Conservation (phyloP, 2,797 vertebrate genomes). For the Acanthis flammea region DNA sequence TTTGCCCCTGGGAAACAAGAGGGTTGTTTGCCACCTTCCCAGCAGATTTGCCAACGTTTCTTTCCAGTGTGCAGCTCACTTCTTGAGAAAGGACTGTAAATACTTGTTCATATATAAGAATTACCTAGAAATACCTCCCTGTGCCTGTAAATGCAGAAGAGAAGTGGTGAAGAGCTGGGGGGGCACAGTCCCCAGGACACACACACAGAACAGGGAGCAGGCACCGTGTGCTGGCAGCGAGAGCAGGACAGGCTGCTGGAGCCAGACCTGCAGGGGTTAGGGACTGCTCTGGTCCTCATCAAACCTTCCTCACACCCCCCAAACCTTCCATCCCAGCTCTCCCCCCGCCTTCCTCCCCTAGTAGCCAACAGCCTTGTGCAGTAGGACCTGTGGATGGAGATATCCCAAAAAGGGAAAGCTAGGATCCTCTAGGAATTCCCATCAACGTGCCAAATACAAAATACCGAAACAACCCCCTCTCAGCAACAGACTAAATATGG, state of each 20-base stretch:
- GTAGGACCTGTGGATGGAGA: constrained; percentile 68
- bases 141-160: constrained; percentile 62
- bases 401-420: constrained; percentile 82
- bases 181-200: not conserved
- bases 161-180: not conserved
- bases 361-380: constrained; percentile 49
- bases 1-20: not conserved
- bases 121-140: not conserved
- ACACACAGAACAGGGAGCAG: not conserved
- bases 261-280: not conserved
- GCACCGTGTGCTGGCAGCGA: not conserved
- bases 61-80: not conserved
- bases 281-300: constrained; percentile 74
- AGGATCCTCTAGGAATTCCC: constrained; percentile 90
- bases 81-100: constrained; percentile 16
- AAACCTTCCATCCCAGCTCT: not conserved
- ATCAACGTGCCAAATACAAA: constrained; percentile 83
- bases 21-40: not conserved
- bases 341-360: not conserved
- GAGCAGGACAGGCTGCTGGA: not conserved
- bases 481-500: constrained; percentile 97
- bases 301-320: constrained; percentile 6
- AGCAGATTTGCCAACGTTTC: not conserved
- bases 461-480: constrained; percentile 76
- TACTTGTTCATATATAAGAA: not conserved